Evolutionary conservation across 23 tunicate genomes (phyloP).

Genomic region (Styela clava): DNA sequence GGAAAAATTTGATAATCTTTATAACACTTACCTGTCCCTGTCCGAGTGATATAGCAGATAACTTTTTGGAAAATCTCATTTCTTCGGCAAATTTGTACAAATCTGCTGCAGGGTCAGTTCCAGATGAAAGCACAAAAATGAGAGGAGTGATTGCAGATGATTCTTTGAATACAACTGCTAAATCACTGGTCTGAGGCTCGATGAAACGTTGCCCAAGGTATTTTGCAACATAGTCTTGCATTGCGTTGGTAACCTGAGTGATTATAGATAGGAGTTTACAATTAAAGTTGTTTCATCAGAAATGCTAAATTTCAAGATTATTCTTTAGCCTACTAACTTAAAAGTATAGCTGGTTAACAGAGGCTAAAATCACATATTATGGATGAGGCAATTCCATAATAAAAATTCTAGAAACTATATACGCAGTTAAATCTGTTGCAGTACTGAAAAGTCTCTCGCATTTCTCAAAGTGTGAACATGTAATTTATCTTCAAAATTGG

Average conservation of each 20-base stretch:
- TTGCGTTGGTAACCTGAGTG: constrained; percentile 85
- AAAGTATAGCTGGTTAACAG: neutral
- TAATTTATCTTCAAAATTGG: no score
- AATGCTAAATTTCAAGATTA: no score
- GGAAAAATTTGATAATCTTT: no score
- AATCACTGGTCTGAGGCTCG: constrained; percentile 97
- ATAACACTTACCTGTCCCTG: constrained; percentile 90
- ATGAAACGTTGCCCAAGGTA: constrained; percentile 98
- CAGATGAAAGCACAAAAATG: constrained; percentile 94
- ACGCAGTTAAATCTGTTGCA: no score
- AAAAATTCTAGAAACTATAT: no score
- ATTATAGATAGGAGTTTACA: neutral
- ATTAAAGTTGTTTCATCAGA: neutral
- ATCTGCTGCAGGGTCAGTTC: constrained; percentile 99
- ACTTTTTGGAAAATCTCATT: constrained; percentile 94
- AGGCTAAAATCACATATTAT: no score
- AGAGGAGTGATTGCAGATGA: constrained; percentile 95
- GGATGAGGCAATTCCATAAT: no score
- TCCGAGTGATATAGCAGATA: constrained; percentile 96
- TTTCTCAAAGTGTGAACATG: no score
- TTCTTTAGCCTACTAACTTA: neutral
- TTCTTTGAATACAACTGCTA: constrained; percentile 86
- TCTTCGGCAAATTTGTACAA: constrained; percentile 98
- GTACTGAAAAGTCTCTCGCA: no score
- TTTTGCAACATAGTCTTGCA: constrained; percentile 96